Percentiles rank a stretch among this genome's conserved stretches.
Conservation (phyloP, 1,140 invertebrate species). For the Nasonia vitripennis region DNA sequence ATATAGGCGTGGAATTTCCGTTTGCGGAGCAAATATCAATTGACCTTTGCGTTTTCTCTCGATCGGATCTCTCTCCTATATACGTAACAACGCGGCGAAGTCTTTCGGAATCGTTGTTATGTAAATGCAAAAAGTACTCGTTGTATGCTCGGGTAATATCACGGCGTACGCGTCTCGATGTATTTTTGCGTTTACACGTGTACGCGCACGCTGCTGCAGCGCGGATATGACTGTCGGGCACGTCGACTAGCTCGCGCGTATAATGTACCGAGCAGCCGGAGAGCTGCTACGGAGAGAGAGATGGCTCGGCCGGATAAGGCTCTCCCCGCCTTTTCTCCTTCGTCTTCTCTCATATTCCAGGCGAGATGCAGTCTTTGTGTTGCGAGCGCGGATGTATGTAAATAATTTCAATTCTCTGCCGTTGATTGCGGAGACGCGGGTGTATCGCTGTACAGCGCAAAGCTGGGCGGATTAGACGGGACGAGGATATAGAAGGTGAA, state of each 20-base stretch:
- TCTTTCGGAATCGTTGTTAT: background rate
- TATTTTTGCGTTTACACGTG: background rate
- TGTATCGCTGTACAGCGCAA: background rate
- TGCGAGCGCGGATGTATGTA: background rate
- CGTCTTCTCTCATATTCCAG: background rate
- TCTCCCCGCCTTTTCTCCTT: background rate
- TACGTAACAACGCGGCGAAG: background rate
- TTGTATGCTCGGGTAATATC: background rate
- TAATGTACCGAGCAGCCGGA: background rate
- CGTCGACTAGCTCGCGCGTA: background rate
- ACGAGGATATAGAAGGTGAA: too few relatives aligned
- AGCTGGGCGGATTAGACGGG: background rate
- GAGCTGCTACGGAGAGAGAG: background rate
- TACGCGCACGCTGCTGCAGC: background rate
- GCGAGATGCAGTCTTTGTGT: background rate
- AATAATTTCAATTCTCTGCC: slow-evolving; percentile 6
- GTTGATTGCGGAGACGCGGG: background rate
- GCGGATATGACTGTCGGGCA: background rate
- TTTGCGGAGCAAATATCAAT: background rate
- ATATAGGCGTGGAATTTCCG: background rate
- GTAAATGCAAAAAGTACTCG: background rate
- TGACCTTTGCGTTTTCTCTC: background rate
- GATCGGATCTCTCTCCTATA: background rate
- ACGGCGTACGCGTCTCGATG: background rate
- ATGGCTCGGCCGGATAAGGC: background rate